These are phyloP conservation scores for Ganaspis sp. DNA, from an alignment of 1,140 invertebrate species.

Conservation along the genomic window DNA sequence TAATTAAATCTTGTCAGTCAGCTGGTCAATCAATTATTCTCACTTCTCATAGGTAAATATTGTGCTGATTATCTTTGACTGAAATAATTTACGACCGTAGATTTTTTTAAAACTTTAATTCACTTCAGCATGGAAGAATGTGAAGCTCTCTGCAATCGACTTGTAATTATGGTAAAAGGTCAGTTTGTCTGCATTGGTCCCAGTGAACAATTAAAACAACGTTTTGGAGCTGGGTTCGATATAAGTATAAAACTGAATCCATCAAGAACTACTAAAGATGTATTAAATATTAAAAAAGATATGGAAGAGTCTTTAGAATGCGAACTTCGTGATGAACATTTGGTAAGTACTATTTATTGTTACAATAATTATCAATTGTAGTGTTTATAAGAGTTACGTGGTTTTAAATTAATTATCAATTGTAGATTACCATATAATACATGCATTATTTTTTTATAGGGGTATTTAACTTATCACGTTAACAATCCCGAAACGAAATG, in stretches of 20 bases:
- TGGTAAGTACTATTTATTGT: constrained; percentile 53
- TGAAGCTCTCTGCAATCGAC: constrained; percentile 89
- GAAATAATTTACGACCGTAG: too few relatives aligned
- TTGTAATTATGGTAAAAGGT: constrained; percentile 93
- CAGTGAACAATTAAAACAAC: constrained; percentile 82
- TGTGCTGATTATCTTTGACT: background rate
- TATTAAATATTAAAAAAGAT: constrained; percentile 63
- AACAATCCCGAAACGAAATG: constrained; percentile 65
- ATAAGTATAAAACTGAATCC: constrained; percentile 72
- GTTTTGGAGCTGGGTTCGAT: constrained; percentile 77
- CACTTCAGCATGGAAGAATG: constrained; percentile 92
- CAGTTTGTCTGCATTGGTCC: constrained; percentile 84
- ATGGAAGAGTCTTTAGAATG: constrained; percentile 65
- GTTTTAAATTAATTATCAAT: background rate
- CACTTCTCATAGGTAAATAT: constrained; percentile 83
- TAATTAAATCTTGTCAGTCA: constrained; percentile 79
- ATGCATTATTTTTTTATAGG: constrained; percentile 50
- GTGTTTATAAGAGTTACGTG: too few relatives aligned
- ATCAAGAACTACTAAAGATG: constrained; percentile 46
- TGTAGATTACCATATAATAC: background rate
- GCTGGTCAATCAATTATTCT: constrained; percentile 84
- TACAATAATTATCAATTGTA: too few relatives aligned
- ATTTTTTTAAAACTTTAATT: too few relatives aligned
- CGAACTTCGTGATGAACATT: constrained; percentile 69
- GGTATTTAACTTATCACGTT: constrained; percentile 71